Conservation (phyloP, 2,113 vertebrate genomes). For the Ardeotis arabs region DNA sequence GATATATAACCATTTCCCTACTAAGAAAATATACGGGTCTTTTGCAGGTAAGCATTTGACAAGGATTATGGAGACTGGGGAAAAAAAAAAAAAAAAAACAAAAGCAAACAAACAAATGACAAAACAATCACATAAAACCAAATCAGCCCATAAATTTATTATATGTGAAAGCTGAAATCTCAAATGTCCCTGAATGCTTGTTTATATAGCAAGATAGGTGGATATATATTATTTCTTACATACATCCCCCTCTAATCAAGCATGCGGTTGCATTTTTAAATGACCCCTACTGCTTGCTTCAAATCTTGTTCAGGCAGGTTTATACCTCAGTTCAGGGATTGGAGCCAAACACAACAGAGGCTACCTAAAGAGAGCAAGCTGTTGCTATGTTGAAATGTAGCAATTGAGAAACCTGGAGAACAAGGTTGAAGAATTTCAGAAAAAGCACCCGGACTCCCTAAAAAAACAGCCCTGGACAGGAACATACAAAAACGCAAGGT, state of each 20-base stretch:
- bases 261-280: conserved; percentile 46
- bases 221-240: not conserved
- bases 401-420: not conserved
- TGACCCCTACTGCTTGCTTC: conserved; percentile 42
- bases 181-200: not conserved
- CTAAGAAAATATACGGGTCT: not conserved
- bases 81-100: not conserved
- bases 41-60: not conserved
- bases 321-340: conserved; percentile 41
- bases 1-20: not conserved
- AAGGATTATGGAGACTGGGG: not conserved
- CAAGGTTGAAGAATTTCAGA: not conserved
- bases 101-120: not conserved
- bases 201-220: not conserved
- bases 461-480: not conserved
- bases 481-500: not conserved
- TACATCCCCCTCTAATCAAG: conserved; percentile 15
- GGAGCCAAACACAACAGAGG: conserved; percentile 59
- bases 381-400: not conserved
- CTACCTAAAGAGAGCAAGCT: conserved; percentile 60
- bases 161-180: conserved; percentile 1
- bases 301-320: conserved; percentile 58
- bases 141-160: not conserved
- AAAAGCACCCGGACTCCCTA: not conserved
- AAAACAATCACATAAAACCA: not conserved